Evolutionary conservation across 2,797 vertebrate genomes (phyloP).

Genomic region (Psittacula echo): DNA sequence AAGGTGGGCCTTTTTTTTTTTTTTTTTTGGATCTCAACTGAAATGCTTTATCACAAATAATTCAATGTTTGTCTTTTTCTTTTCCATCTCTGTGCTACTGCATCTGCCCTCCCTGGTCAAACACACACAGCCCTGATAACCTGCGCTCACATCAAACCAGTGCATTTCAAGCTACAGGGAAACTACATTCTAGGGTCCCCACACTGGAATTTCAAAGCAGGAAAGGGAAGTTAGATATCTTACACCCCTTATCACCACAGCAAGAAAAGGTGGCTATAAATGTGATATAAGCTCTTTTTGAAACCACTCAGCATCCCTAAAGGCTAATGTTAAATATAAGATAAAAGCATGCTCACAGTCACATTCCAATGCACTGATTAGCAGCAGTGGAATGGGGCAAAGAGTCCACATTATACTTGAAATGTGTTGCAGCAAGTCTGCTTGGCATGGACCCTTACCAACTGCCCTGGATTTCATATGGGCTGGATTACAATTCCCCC

Average conservation of each 20-base stretch:
- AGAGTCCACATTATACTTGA: neutral
- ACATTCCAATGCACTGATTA: neutral
- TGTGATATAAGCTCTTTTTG: neutral
- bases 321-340: constrained; percentile 8
- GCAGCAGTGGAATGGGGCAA: neutral
- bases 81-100: neutral
- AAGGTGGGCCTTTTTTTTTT: neutral
- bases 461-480: neutral
- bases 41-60: neutral
- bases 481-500: neutral
- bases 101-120: neutral
- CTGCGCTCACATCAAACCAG: neutral
- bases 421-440: neutral
- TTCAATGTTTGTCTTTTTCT: neutral
- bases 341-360: neutral
- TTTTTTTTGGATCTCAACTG: neutral
- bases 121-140: neutral
- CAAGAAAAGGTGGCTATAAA: neutral
- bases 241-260: neutral
- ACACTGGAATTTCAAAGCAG: neutral
- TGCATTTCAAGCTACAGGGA: neutral
- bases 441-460: neutral
- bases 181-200: neutral
- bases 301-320: constrained; percentile 10
- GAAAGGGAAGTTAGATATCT: neutral